Evolutionary conservation across 2,113 vertebrate species (phyloP).

Genomic region (Oxyura jamaicensis): DNA sequence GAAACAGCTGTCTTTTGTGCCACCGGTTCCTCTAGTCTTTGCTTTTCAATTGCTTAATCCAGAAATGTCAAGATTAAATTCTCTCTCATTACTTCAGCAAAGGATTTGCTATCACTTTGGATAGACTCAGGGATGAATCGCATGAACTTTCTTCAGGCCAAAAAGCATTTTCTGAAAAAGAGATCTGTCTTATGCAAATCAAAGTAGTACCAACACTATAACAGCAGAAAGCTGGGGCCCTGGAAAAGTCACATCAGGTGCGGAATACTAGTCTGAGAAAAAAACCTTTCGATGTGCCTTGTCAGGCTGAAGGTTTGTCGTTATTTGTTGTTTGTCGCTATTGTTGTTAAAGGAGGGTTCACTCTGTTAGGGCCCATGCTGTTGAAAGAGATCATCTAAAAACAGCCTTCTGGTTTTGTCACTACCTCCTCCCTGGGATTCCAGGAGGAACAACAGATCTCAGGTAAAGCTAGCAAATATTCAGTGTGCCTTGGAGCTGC

Average conservation of each 20-base stretch:
- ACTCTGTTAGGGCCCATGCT: neutral
- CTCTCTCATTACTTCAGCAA: neutral
- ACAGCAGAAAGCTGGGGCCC: rapidly evolving
- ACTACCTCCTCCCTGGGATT: neutral
- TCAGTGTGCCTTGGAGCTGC: neutral
- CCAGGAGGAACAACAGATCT: neutral
- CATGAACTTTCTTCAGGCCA: neutral
- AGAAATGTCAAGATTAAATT: constrained; percentile 3
- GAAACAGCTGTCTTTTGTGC: neutral
- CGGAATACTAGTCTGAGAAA: neutral
- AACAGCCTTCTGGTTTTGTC: neutral
- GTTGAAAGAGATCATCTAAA: neutral
- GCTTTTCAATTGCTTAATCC: neutral
- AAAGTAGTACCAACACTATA: neutral
- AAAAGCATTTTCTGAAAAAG: neutral
- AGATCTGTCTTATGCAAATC: neutral
- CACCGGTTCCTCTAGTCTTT: neutral
- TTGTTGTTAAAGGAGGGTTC: neutral
- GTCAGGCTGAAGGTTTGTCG: neutral
- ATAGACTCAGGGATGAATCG: neutral
- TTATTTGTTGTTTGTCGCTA: neutral
- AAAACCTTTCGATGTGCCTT: neutral
- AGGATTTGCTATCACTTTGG: neutral
- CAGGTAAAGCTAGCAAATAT: neutral
- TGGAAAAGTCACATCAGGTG: neutral